Evolutionary conservation across 1,140 invertebrate genomes (phyloP), one percentile per base, ranked within the genome.

Genomic region (Papilio polytes): DNA sequence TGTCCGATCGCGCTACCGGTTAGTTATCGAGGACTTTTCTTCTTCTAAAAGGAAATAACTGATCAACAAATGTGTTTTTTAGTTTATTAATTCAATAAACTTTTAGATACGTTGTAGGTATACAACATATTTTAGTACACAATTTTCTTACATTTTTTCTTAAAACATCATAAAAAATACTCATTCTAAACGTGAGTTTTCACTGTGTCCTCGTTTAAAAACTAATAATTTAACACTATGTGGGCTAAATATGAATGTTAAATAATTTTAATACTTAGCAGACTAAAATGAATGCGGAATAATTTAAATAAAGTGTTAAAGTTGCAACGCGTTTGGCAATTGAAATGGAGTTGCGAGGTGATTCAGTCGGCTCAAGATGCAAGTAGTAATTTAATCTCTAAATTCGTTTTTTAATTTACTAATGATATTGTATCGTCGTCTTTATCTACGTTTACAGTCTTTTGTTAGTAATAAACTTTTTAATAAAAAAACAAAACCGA

Each of bases 191-290:
- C 10, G 10, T 46, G 10, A 3, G 44, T 46, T 46, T 46, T 46
- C 44, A 46, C 44, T 46, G 44, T 46, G 44, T 46, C 1, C 44
- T 9, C 3, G 44, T 46, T 46, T 46, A 9, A 46, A 46, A 46
- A 46, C 2, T 46, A 9, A 9, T 46, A 46, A 46, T 46, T 9
- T 46, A 46, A 46, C 7, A 46, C 10, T 53, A 15, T 53, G 13
- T 53, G 2, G n/a, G 3, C 51, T 53, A n/a, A n/a, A 1, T 53
- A n/a, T 53, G 6, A 53, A 51, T 51, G 48, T 51, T 53, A 7
- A 53, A 53, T 53, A 53, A 53, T 53, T 53, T 53, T 53, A 53
- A 53, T 15, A n/a, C n/a, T n/a, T n/a, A n/a, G n/a, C n/a, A n/a
- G n/a, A n/a, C n/a, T n/a, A n/a, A n/a, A n/a, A n/a, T n/a, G n/a